phyloP scores from a whole-genome alignment of 2,888 invertebrate species.

The Lumbricus terrestris region DNA sequence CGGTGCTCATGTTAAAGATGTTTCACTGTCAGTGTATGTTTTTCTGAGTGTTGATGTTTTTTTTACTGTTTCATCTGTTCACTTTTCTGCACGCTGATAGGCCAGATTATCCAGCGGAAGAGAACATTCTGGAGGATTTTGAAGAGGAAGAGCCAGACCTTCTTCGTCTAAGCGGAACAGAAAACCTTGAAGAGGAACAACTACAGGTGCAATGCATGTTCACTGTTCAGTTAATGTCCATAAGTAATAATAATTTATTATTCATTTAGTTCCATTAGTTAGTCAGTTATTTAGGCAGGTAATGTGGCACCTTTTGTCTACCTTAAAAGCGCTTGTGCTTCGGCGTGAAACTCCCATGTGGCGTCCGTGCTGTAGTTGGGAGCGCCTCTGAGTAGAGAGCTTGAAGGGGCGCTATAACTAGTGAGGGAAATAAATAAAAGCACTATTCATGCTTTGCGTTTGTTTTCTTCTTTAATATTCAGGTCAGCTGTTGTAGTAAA shows the following conservation, averaged over 20 bases:
- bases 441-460: neutral
- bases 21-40: neutral
- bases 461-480: neutral
- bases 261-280: no score
- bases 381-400: no score
- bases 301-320: neutral
- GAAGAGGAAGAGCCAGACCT: slow-evolving; percentile 77
- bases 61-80: neutral
- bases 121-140: slow-evolving; percentile 61
- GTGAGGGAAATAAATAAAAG: no score
- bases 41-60: neutral
- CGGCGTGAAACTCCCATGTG: no score
- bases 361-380: no score
- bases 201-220: neutral
- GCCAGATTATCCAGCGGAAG: slow-evolving; percentile 57
- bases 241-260: no score
- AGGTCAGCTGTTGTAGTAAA: neutral
- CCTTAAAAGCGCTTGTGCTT: no score
- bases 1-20: no score
- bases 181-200: neutral
- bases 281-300: neutral
- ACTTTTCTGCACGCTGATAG: slow-evolving; percentile 38
- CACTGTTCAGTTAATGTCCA: neutral
- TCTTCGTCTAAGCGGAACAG: slow-evolving; percentile 54
- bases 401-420: no score